These are phyloP conservation scores for Tethya wilhelma DNA, from an alignment of 37 sponge, comb jelly and placozoan genomes.

Conservation along the genomic window DNA sequence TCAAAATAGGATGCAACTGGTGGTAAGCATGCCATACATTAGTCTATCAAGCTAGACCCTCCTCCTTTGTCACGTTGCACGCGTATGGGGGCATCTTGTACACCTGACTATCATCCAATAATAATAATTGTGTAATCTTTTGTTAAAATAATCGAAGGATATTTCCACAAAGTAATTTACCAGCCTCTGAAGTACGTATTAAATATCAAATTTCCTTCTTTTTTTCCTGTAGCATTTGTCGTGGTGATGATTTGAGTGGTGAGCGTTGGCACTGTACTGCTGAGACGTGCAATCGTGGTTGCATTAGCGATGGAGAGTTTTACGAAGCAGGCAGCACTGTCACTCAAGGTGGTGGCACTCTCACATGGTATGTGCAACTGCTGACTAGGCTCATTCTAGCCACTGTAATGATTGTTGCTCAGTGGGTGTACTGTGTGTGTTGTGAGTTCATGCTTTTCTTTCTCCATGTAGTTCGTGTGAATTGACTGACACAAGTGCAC, in stretches of 20 bases:
- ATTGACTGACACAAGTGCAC: conserved; percentile 53
- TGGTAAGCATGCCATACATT: conserved; percentile 66
- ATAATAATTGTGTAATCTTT: too few relatives aligned
- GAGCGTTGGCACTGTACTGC: conserved; percentile 85
- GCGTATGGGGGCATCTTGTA: too few relatives aligned
- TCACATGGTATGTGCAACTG: too few relatives aligned
- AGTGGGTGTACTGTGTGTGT: too few relatives aligned
- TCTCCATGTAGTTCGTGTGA: conserved; percentile 43
- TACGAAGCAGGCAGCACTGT: conserved; percentile 27
- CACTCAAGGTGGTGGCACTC: too few relatives aligned
- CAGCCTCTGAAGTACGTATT: too few relatives aligned
- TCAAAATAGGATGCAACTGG: conserved; percentile 83
- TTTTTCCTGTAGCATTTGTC: conserved; percentile 49
- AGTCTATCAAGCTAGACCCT: too few relatives aligned
- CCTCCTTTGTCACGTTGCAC: too few relatives aligned
- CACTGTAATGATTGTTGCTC: neutral
- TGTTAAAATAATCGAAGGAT: neutral
- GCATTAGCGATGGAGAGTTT: conserved; percentile 39
- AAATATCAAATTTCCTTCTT: too few relatives aligned
- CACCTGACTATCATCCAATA: too few relatives aligned
- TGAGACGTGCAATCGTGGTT: conserved; percentile 45
- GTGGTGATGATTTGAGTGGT: conserved; percentile 55
- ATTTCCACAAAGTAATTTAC: neutral
- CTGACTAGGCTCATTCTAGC: too few relatives aligned
- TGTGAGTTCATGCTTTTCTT: too few relatives aligned